These are phyloP conservation scores for Falco cherrug DNA, from an alignment of 2,797 vertebrate species.

Conservation along the genomic window DNA sequence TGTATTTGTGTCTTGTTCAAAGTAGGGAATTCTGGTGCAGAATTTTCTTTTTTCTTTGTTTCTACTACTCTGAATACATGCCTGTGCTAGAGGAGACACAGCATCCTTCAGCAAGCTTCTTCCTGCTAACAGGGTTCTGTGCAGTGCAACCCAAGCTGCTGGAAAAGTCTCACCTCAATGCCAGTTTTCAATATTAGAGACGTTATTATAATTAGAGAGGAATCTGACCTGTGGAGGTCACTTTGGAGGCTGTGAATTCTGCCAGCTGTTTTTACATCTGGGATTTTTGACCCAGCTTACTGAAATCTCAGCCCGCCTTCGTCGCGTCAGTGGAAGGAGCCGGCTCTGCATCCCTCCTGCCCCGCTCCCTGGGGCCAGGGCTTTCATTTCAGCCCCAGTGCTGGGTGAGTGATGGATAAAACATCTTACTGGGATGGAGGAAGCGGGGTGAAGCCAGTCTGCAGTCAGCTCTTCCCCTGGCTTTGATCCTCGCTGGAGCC, in stretches of 20 bases:
- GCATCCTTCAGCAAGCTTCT: background rate
- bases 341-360: background rate
- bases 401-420: constrained; percentile 56
- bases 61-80: background rate
- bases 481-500: constrained; percentile 69
- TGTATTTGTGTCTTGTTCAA: background rate
- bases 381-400: constrained; percentile 14
- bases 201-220: background rate
- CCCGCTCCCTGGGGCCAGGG: background rate
- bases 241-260: background rate
- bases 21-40: background rate
- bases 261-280: background rate
- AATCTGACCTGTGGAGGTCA: background rate
- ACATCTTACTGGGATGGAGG: constrained; percentile 54
- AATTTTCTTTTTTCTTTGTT: background rate
- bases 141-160: background rate
- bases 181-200: background rate
- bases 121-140: background rate
- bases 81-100: background rate
- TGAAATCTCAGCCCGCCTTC: background rate
- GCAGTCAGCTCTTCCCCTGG: constrained; percentile 61
- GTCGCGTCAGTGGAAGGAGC: fast-evolving
- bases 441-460: constrained; percentile 62
- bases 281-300: background rate
- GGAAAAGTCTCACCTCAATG: background rate